Evolutionary conservation across 92 coral and sea anemone species (phyloP), one percentile per base, ranked within the genome.

Genomic region (Bergia puertoricense): DNA sequence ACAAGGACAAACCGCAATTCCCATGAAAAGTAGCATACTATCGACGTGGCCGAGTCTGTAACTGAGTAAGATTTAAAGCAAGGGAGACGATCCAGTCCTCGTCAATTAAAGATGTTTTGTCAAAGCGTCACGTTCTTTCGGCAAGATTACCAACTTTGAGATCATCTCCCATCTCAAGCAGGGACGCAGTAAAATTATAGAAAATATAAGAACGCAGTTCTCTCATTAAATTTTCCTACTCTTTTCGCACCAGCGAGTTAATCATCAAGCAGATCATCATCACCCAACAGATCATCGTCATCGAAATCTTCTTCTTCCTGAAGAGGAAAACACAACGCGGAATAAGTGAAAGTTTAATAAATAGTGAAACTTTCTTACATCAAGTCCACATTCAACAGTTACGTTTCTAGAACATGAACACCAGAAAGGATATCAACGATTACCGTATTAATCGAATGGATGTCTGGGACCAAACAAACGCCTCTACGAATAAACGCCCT

Each of bases 241-340:
- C 59, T 11, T 54, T 54, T 54, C 59, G 20, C n/a, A 22, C n/a
- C 9, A 3, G 23, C 9, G n/a, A 77, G 1, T 36, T 50, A 79
- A 79, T 79, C 83, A 2, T 50, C 57, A 9, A 79, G 83, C 37
- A 79, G 44, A 79, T 79, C 83, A 54, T 79, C 83, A 18, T 79
- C 83, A 48, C 67, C 83, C 68, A 79, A 54, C 41, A 79, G 83
- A 79, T 79, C 83, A 54, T 79, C 83, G 68, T 79, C 83, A 50
- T 79, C 83, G 83, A 79, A 79, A 11, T 66, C 83, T 7, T 79
- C 82, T 16, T 78, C 83, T 22, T 79, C 83, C 83, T 79, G 45
- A 23, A 79, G 38, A 30, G 56, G 8, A 18, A 50, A 36, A 79
- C 5, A 48, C 14, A 36, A 8, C 18, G 8, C 4, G 68, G 8